Evolutionary conservation across 2,113 vertebrate species (phyloP).

Genomic region (Platanista minor): DNA sequence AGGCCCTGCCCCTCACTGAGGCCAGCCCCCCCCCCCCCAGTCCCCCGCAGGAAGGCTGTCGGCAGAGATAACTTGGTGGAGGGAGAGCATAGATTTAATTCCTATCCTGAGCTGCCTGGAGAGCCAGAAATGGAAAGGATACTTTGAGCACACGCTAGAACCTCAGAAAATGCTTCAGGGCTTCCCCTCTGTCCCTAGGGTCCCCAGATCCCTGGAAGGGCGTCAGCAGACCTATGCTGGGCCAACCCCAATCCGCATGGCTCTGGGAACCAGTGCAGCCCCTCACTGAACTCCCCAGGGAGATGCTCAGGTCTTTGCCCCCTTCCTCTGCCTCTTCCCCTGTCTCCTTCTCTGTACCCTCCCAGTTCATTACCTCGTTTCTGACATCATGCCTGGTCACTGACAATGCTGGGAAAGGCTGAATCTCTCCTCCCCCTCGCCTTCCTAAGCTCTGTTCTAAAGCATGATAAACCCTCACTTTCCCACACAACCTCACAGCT

Average conservation of each 20-base stretch:
- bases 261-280: not conserved
- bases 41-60: not conserved
- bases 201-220: not conserved
- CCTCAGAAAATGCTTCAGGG: not conserved
- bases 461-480: not conserved
- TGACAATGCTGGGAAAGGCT: not conserved
- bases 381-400: not conserved
- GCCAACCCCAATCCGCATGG: fast-evolving
- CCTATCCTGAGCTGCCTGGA: not conserved
- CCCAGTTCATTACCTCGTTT: not conserved
- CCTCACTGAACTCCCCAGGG: not conserved
- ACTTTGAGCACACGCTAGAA: not conserved
- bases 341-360: not conserved
- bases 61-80: not conserved
- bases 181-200: not conserved
- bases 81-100: not conserved
- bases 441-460: not conserved
- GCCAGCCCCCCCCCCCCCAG: not conserved
- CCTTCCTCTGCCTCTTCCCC: not conserved
- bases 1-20: not conserved
- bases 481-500: not conserved
- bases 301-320: not conserved
- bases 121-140: not conserved
- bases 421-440: not conserved
- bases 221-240: not conserved